Conservation (phyloP, 2,888 invertebrate genomes). For the Fragum sueziense region DNA sequence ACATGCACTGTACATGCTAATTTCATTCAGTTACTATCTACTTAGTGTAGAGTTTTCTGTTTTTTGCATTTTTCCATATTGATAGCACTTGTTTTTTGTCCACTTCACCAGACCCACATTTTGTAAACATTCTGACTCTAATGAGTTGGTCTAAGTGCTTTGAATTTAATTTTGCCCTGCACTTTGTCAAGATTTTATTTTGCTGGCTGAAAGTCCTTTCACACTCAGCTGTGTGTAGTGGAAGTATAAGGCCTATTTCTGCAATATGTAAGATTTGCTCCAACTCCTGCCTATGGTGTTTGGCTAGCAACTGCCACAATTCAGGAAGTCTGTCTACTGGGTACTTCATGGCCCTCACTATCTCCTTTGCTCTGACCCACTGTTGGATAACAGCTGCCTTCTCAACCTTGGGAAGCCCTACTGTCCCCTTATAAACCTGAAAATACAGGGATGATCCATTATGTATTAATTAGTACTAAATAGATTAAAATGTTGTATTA, state of each 20-base stretch:
- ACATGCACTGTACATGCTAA: too few relatives aligned
- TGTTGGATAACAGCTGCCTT: not conserved
- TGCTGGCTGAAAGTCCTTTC: constrained; percentile 33
- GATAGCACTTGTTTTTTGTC: not conserved
- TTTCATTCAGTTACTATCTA: too few relatives aligned
- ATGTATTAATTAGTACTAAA: too few relatives aligned
- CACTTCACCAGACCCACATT: not conserved
- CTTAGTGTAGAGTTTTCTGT: not conserved
- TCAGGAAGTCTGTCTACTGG: constrained; percentile 11
- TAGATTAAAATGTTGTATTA: too few relatives aligned
- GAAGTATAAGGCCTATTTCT: constrained; percentile 18
- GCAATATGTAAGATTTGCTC: constrained; percentile 1
- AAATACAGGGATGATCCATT: too few relatives aligned
- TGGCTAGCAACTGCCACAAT: constrained; percentile 17
- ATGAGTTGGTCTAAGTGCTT: constrained; percentile 3
- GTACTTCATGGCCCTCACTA: constrained; percentile 21
- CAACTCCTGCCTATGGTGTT: constrained; percentile 15
- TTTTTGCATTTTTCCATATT: not conserved
- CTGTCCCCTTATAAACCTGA: not conserved
- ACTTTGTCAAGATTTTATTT: constrained; percentile 34
- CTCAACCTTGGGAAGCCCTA: not conserved
- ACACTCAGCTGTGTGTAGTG: constrained; percentile 33
- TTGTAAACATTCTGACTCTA: constrained; percentile 14
- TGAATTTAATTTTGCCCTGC: constrained; percentile 1
- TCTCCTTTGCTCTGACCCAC: constrained; percentile 15